Conservation (phyloP, 2,113 vertebrate species). For the Chaetodon trifascialis region DNA sequence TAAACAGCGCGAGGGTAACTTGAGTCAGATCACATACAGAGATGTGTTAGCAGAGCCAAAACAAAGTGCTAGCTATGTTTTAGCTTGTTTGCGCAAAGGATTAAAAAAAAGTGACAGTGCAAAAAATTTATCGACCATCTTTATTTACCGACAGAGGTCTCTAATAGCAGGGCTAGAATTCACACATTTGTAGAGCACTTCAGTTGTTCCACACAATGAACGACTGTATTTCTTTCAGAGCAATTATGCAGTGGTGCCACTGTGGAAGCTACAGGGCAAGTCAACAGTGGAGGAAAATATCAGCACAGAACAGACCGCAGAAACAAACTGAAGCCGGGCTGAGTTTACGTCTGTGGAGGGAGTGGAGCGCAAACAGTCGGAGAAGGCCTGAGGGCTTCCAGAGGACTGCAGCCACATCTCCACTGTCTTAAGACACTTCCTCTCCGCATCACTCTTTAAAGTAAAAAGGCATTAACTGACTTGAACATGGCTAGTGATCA, state of each 20-base stretch:
- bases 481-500: slow-evolving; percentile 44
- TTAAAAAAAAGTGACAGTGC: slow-evolving; percentile 54
- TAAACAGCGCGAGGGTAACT: not conserved
- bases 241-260: slow-evolving; percentile 83
- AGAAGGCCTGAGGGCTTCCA: slow-evolving; percentile 35
- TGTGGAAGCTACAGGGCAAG: slow-evolving; percentile 71
- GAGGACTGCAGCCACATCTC: slow-evolving; percentile 42
- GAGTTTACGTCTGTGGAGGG: slow-evolving; percentile 56
- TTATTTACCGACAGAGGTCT: slow-evolving; percentile 87
- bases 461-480: slow-evolving; percentile 57
- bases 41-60: too few relatives aligned
- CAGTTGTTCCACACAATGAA: slow-evolving; percentile 80
- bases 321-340: slow-evolving; percentile 63
- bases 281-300: slow-evolving; percentile 64
- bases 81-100: not conserved
- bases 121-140: slow-evolving; percentile 84
- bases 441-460: slow-evolving; percentile 42
- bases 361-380: slow-evolving; percentile 76
- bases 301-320: slow-evolving; percentile 66
- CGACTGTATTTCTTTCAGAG: slow-evolving; percentile 86
- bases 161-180: slow-evolving; percentile 87
- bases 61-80: too few relatives aligned
- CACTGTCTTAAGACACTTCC: slow-evolving; percentile 52
- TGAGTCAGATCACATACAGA: not conserved
- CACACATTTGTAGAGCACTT: slow-evolving; percentile 84